Percentiles rank a stretch among this genome's conserved stretches.
phyloP scores from a whole-genome alignment of 2,113 vertebrate species.

The Mesocricetus auratus region DNA sequence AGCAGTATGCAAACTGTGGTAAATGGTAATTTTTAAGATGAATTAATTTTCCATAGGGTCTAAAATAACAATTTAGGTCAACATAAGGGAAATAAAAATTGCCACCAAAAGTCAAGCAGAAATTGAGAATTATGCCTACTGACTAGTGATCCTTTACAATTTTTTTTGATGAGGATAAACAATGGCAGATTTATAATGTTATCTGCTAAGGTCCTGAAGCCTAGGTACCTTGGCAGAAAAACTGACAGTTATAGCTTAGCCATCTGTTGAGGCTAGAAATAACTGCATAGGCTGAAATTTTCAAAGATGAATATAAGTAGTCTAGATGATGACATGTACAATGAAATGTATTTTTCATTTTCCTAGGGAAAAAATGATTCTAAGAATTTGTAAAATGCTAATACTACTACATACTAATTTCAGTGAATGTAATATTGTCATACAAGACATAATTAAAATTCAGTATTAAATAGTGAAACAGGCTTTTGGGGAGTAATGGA shows the following conservation, averaged over 20 bases:
- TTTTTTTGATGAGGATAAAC: conserved; percentile 16
- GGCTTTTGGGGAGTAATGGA: background rate
- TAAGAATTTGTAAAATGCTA: conserved; percentile 13
- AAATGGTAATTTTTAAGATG: conserved; percentile 9
- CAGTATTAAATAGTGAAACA: background rate
- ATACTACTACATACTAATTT: background rate
- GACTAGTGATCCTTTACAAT: background rate
- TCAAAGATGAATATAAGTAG: background rate
- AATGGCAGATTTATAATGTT: conserved; percentile 21
- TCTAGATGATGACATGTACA: background rate
- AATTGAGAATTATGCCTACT: background rate
- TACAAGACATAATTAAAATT: background rate
- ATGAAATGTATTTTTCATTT: background rate
- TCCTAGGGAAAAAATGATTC: conserved; percentile 26
- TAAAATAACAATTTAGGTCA: conserved; percentile 40
- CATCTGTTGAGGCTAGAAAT: conserved; percentile 14
- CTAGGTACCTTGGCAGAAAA: background rate
- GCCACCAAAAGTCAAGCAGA: conserved; percentile 41
- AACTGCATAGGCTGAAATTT: conserved; percentile 26
- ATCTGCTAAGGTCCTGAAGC: background rate
- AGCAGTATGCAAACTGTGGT: background rate
- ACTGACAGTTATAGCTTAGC: background rate
- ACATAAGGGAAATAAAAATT: conserved; percentile 43
- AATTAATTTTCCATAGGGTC: conserved; percentile 35
- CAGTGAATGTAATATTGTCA: background rate